A percentile compares a stretch with the other conserved stretches of the same genome.
Evolutionary conservation across 2,113 vertebrate genomes (phyloP).

Genomic region (Urocolius indicus): DNA sequence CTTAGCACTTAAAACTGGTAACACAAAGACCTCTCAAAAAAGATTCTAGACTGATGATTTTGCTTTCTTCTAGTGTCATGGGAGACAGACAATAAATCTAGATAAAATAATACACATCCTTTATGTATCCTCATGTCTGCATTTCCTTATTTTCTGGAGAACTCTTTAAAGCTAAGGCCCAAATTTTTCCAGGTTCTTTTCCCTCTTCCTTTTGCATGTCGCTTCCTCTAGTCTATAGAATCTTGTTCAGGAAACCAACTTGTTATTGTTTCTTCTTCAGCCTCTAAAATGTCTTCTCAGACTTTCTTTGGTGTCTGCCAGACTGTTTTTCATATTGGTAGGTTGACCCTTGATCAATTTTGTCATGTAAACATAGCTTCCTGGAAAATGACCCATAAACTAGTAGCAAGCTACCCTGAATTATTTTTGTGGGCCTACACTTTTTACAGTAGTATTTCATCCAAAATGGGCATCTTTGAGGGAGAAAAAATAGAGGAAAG

Average conservation of each 20-base stretch:
- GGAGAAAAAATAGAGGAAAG: not conserved
- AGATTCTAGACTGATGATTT: not conserved
- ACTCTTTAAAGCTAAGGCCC: not conserved
- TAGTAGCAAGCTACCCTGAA: not conserved
- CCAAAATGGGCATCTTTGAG: not conserved
- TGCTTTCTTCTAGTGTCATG: not conserved
- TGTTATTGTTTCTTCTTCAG: not conserved
- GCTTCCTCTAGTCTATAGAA: not conserved
- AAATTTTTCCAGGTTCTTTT: not conserved
- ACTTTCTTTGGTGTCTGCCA: not conserved
- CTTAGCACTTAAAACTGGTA: not conserved
- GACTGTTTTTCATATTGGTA: accelerated
- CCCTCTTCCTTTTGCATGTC: not conserved
- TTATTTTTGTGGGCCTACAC: not conserved
- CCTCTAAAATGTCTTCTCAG: not conserved
- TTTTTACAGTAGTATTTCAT: not conserved
- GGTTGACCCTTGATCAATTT: not conserved
- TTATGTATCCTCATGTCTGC: not conserved
- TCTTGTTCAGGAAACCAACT: not conserved
- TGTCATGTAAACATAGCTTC: not conserved
- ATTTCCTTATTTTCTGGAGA: not conserved
- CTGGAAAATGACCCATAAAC: not conserved
- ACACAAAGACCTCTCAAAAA: not conserved
- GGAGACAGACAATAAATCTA: not conserved
- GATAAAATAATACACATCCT: not conserved